These are phyloP conservation scores for Parazoanthus darwini DNA, from an alignment of 92 coral and sea anemone species.

Conservation along the genomic window DNA sequence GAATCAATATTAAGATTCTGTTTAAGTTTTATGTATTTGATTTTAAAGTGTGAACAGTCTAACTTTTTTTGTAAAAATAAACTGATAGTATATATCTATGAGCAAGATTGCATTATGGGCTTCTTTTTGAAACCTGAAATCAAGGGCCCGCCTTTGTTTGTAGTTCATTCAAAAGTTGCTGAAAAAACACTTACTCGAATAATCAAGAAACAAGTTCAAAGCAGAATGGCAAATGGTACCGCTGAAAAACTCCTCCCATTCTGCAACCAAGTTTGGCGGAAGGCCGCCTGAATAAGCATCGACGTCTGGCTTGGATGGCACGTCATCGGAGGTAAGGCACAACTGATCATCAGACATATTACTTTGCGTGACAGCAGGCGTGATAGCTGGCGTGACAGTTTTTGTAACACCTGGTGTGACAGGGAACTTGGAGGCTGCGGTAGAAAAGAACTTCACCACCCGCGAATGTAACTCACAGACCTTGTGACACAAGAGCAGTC, in stretches of 20 bases:
- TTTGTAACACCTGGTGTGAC: background rate
- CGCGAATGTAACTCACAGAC: conserved; percentile 54
- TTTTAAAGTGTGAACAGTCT: background rate
- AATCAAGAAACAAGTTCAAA: conserved; percentile 62
- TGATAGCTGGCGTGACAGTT: background rate
- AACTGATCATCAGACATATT: conserved; percentile 8
- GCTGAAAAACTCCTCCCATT: conserved; percentile 96
- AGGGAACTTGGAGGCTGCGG: conserved; percentile 44
- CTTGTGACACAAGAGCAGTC: conserved; percentile 55
- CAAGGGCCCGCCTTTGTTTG: background rate
- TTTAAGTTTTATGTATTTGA: too few relatives aligned
- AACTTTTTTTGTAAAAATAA: too few relatives aligned
- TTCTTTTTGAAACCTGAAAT: background rate
- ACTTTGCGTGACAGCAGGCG: background rate
- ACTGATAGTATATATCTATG: background rate
- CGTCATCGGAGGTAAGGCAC: background rate
- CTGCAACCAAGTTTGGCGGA: conserved; percentile 68
- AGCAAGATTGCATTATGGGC: background rate
- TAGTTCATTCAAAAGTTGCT: background rate
- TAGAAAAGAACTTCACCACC: conserved; percentile 65
- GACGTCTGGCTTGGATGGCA: background rate
- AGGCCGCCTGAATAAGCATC: conserved; percentile 23
- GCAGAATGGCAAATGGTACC: conserved; percentile 58
- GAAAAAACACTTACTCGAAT: conserved; percentile 60
- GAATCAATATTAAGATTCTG: too few relatives aligned